phyloP scores from a whole-genome alignment of 2,797 vertebrate species.

The Pseudomugil tenellus region DNA sequence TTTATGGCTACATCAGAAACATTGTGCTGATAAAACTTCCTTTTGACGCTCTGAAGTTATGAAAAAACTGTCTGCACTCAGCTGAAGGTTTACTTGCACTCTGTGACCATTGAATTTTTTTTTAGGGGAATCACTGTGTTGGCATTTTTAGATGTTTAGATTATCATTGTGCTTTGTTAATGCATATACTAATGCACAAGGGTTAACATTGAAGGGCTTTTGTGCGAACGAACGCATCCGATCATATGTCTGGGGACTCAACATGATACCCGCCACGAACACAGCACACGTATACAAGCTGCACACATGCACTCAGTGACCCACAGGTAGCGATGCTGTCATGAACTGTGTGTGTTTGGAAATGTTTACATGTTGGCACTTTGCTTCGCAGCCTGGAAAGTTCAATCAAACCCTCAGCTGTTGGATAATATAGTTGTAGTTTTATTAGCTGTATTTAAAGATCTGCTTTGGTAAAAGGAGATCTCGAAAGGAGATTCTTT shows the following conservation, averaged over 20 bases:
- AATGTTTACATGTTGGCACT: constrained; percentile 52
- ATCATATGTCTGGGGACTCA: constrained; percentile 28
- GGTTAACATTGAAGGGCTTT: constrained; percentile 16
- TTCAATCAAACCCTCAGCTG: constrained; percentile 29
- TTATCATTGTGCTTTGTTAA: constrained; percentile 31
- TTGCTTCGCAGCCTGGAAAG: constrained; percentile 43
- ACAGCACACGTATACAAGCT: constrained; percentile 33
- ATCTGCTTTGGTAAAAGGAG: constrained; percentile 32
- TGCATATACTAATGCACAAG: constrained; percentile 31
- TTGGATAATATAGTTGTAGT: constrained; percentile 24
- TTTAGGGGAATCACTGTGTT: constrained; percentile 23
- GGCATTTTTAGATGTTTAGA: constrained; percentile 46
- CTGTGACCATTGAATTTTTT: constrained; percentile 20
- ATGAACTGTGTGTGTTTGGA: constrained; percentile 43
- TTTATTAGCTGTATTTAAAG: constrained; percentile 42
- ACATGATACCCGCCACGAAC: constrained; percentile 26
- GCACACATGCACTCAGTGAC: constrained; percentile 55
- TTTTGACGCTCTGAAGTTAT: neutral
- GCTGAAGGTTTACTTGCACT: constrained; percentile 4
- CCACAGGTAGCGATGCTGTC: constrained; percentile 42
- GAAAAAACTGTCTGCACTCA: constrained; percentile 7
- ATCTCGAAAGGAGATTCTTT: constrained; percentile 50
- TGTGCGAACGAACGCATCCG: constrained; percentile 44
- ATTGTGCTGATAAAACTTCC: constrained; percentile 1
- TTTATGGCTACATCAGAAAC: neutral